Base-by-base conservation (phyloP, 2,113 vertebrate species). In the Spea multiplicata region DNA sequence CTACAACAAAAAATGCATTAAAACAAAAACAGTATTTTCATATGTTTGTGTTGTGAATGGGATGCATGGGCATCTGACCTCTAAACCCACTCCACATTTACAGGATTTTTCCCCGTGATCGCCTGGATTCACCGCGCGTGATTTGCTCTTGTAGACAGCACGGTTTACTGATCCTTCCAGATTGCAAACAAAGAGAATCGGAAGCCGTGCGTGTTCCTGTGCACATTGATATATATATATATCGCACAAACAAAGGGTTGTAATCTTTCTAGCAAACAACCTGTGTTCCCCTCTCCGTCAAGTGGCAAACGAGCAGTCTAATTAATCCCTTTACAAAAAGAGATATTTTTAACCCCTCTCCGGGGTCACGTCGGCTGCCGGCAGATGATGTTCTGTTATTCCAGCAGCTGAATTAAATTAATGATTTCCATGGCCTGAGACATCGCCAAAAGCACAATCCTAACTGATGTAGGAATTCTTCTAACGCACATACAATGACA, bases 261-360 rank as follows among this genome's bases (percentile, higher is more conserved):
- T 66, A 49, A 79, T 66, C 70, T 73, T 62, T 79, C 70, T 73
- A 47, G 62, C 71, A 79, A 59, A 59, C 77, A 79, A 73, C 70
- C 77, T 57, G 77, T 74, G 47, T 71, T 87, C 81, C 72, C 84
- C 78, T 83, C 80, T 71, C 5, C 0, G 48, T 76, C 6, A 72
- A 76, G 74, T 78, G 74, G 82, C 53, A 0, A 30, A 75, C 78
- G 81, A 57, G 75, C 16, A 59, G 77, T 75, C 44, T 78, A 84
- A 85, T 84, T 71, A 82, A 62, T 73, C 44, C 5, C n/a, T 57
- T 70, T 8, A 69, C 83, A 73, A 77, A 84, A 46, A 64, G 80
- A 64, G 78, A 82, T 81, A 8, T 46, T 78, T 83, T 83, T 83
- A 74, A 83, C 75, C 46, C 10, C 68, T 65, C 49, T 55, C 17